Conservation (phyloP, 2,888 invertebrate genomes). For the Dexiosoma caninum region DNA sequence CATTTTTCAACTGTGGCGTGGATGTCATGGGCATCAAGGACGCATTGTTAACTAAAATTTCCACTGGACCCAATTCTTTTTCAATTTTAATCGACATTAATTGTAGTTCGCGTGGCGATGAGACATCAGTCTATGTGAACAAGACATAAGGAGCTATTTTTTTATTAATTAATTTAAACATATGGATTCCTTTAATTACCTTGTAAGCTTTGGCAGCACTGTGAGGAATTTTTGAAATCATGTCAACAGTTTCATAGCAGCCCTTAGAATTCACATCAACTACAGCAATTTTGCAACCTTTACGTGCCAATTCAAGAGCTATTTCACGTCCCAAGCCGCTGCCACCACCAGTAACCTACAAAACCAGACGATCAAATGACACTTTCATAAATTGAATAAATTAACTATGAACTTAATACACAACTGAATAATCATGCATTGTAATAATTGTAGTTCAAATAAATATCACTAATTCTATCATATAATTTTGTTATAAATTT, state of each 20-base stretch:
- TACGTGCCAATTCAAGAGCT: slow-evolving; percentile 75
- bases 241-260: slow-evolving; percentile 75
- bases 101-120: slow-evolving; percentile 74
- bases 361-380: background rate
- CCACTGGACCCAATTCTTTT: slow-evolving; percentile 77
- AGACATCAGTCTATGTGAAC: slow-evolving; percentile 74
- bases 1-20: slow-evolving; percentile 74
- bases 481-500: too few species aligned
- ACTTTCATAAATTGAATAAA: too few species aligned
- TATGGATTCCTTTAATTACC: slow-evolving; percentile 64
- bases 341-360: slow-evolving; percentile 78
- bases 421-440: too few species aligned
- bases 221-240: slow-evolving; percentile 73
- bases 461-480: too few species aligned
- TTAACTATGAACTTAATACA: too few species aligned
- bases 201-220: slow-evolving; percentile 75
- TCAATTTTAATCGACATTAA: slow-evolving; percentile 74
- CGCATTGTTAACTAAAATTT: slow-evolving; percentile 79
- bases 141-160: background rate
- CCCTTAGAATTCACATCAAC: slow-evolving; percentile 76
- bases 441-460: too few species aligned
- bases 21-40: slow-evolving; percentile 77
- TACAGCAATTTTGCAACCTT: slow-evolving; percentile 77
- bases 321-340: slow-evolving; percentile 79
- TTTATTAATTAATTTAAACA: slow-evolving; percentile 24